Evolutionary conservation across 2,888 invertebrate genomes (phyloP).

Genomic region (Rhingia campestris): DNA sequence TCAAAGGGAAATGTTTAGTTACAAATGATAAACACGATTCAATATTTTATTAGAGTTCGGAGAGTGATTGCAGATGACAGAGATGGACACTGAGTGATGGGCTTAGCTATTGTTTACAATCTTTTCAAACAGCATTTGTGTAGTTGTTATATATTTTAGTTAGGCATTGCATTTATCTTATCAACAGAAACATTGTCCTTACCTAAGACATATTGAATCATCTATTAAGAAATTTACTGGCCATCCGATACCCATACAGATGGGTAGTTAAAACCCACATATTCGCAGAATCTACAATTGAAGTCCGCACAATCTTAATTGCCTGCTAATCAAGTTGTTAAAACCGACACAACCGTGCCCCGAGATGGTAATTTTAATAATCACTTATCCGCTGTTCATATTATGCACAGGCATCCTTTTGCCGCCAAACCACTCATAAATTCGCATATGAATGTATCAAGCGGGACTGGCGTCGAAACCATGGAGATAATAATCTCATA

Average conservation of each 20-base stretch:
- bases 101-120: background rate
- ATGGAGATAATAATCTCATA: constrained; percentile 68
- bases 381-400: constrained; percentile 40
- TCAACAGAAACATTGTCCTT: no score
- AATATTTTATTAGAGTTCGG: constrained; percentile 59
- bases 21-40: constrained; percentile 60
- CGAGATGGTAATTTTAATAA: constrained; percentile 49
- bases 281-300: background rate
- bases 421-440: constrained; percentile 53
- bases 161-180: no score
- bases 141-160: no score
- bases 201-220: no score
- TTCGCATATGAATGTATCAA: constrained; percentile 42
- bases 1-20: constrained; percentile 56
- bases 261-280: no score
- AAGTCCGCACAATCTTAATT: constrained; percentile 59
- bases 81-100: constrained; percentile 28
- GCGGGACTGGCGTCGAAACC: constrained; percentile 17
- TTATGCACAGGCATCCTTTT: constrained; percentile 24
- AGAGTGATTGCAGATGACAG: constrained; percentile 21
- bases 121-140: no score
- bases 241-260: no score
- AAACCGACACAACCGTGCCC: constrained; percentile 33
- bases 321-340: constrained; percentile 72
- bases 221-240: no score